Evolutionary conservation across 2,888 invertebrate species (phyloP).

Genomic region (Mesorhabditis belari): DNA sequence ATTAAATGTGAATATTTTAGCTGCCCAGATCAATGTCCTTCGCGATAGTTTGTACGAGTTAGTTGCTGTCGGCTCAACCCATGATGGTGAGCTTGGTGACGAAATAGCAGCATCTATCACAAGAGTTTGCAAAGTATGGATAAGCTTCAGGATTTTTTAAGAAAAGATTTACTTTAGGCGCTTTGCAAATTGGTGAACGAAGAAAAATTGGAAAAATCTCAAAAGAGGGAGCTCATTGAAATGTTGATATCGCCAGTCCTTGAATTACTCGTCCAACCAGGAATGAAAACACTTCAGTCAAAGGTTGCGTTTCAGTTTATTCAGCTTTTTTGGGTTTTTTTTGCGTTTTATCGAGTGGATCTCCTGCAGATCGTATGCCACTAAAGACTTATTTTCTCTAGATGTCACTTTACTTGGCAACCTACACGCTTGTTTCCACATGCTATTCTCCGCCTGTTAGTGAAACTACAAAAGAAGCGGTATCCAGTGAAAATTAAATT

Average conservation of each 20-base stretch:
- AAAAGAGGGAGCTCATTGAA: too few species aligned
- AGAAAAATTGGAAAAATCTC: too few species aligned
- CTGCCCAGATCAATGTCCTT: constrained; percentile 10
- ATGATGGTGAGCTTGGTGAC: not conserved
- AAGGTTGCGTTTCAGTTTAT: too few species aligned
- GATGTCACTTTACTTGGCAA: not conserved
- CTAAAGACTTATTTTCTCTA: not conserved
- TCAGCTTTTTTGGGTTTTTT: too few species aligned
- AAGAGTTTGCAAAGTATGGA: too few species aligned
- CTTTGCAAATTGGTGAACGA: not conserved
- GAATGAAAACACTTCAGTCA: not conserved
- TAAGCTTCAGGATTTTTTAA: too few species aligned
- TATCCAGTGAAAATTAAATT: not conserved
- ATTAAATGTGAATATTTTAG: not conserved
- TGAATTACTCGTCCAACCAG: not conserved
- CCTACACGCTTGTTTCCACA: not conserved
- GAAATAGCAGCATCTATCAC: not conserved
- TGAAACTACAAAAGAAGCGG: not conserved
- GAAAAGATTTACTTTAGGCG: too few species aligned
- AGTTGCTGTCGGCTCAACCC: constrained; percentile 14
- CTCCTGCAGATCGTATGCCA: too few species aligned
- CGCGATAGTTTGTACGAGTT: constrained; percentile 20
- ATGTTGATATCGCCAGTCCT: not conserved
- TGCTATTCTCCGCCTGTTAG: not conserved
- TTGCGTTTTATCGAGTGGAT: too few species aligned